These are phyloP conservation scores for Aphelinus atriplicis DNA, from an alignment of 1,140 invertebrate genomes.

Conservation along the genomic window DNA sequence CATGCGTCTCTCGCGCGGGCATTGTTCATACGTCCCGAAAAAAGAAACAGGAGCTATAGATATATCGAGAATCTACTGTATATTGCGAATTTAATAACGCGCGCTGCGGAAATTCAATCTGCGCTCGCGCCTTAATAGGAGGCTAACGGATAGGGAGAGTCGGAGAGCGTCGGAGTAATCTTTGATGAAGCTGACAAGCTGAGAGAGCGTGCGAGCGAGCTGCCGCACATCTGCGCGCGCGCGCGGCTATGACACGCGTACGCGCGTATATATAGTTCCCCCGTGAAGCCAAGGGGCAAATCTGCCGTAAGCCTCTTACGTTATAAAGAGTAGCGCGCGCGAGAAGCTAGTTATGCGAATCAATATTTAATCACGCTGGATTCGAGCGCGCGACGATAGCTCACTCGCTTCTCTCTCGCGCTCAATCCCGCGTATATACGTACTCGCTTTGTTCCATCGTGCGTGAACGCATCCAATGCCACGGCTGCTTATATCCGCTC, in stretches of 20 bases:
- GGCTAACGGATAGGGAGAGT: neutral
- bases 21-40: no score
- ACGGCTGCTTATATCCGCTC: no score
- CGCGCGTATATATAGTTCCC: neutral
- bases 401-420: no score
- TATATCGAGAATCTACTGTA: no score
- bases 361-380: constrained; percentile 47
- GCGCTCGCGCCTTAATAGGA: neutral
- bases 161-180: constrained; percentile 23
- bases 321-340: constrained; percentile 20
- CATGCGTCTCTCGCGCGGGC: no score
- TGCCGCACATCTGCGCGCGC: constrained; percentile 1
- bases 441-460: no score
- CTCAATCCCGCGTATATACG: no score
- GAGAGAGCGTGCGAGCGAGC: neutral
- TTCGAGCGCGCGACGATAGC: neutral
- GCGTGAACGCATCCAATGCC: no score
- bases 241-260: constrained; percentile 19
- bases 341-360: constrained; percentile 42
- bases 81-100: constrained; percentile 11
- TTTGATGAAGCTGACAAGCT: constrained; percentile 34
- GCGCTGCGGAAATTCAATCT: constrained; percentile 29
- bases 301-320: constrained; percentile 43
- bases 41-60: no score
- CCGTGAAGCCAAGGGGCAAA: constrained; percentile 44